These are phyloP conservation scores for Tyrophagus putrescentiae DNA, from an alignment of 1,140 invertebrate genomes.

Conservation along the genomic window DNA sequence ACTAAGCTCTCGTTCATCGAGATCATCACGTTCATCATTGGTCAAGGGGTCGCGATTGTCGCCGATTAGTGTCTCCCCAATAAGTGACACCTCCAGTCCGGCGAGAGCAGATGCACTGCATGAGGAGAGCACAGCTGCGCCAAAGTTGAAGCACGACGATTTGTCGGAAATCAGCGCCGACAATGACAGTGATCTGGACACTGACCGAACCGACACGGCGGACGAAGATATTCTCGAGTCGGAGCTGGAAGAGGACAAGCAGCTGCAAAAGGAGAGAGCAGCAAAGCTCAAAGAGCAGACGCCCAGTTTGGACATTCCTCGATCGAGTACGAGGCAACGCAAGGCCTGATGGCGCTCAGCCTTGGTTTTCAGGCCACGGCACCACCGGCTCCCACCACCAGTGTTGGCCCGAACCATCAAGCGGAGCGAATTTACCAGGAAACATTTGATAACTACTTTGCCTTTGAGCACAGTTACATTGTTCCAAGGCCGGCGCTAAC, in stretches of 20 bases:
- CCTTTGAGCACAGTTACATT: conserved; percentile 27
- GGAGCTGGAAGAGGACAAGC: not conserved
- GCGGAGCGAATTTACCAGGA: conserved; percentile 15
- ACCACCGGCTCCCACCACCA: not conserved
- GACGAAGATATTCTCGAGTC: no score
- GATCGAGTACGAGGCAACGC: conserved; percentile 32
- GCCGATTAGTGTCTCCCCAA: not conserved
- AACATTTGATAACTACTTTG: not conserved
- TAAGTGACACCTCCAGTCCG: no score
- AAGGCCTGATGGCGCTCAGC: conserved; percentile 39
- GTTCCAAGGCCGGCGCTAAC: conserved; percentile 16
- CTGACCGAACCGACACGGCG: not conserved
- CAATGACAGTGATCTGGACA: not conserved
- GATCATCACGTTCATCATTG: not conserved
- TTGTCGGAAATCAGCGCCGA: not conserved
- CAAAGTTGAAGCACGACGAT: not conserved
- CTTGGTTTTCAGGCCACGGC: conserved; percentile 26
- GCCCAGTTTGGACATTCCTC: not conserved
- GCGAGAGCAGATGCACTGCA: not conserved
- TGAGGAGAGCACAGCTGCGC: not conserved
- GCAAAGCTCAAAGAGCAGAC: not conserved
- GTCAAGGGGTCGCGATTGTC: not conserved
- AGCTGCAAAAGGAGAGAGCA: not conserved
- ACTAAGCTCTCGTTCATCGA: not conserved
- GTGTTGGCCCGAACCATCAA: conserved; percentile 12